phyloP scores from a whole-genome alignment of 2,888 invertebrate genomes.

The Megalurothrips usitatus region DNA sequence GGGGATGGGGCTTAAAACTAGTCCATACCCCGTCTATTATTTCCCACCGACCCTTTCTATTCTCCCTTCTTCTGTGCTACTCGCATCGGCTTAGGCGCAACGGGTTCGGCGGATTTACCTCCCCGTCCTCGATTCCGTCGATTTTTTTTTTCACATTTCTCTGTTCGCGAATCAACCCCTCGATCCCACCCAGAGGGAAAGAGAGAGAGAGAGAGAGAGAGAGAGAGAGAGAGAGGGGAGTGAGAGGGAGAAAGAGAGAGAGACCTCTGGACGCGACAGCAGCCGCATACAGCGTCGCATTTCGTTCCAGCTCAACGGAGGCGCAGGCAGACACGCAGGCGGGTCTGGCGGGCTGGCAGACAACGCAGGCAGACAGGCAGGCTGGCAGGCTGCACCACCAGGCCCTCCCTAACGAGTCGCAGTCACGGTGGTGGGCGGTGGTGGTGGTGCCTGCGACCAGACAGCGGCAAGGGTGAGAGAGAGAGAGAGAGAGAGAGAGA shows the following conservation, averaged over 20 bases:
- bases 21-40: neutral
- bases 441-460: too few species aligned
- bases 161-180: too few species aligned
- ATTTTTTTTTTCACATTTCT: too few species aligned
- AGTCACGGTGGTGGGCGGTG: too few species aligned
- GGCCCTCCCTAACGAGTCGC: too few species aligned
- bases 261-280: neutral
- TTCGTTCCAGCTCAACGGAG: neutral
- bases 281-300: neutral
- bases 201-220: neutral
- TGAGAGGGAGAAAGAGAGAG: neutral
- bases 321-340: neutral
- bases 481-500: too few species aligned
- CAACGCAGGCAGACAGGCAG: neutral
- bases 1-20: neutral
- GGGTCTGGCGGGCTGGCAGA: neutral
- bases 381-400: neutral
- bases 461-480: too few species aligned
- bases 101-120: too few species aligned
- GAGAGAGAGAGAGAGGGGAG: neutral
- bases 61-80: too few species aligned
- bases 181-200: neutral
- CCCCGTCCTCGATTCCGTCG: too few species aligned
- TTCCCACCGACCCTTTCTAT: neutral
- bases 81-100: too few species aligned